Evolutionary conservation across 2,797 vertebrate genomes (phyloP), one percentile per base, ranked within the genome.

Genomic region (Amphiprion clarkii): DNA sequence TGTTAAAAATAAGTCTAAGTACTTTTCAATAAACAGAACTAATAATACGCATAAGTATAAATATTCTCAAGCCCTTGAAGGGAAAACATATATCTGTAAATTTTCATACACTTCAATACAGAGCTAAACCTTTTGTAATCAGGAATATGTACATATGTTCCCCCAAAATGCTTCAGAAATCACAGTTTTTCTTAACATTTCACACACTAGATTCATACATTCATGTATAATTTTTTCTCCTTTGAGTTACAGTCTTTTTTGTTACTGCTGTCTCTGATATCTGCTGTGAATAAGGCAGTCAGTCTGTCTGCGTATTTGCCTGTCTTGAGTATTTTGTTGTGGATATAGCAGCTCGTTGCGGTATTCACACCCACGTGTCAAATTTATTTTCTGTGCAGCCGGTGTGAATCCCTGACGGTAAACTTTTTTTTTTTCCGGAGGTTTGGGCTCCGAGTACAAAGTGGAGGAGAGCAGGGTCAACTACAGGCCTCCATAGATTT

Each of bases 341-440:
- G 85, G 72, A 83, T 81, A 67, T 90, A 85, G 82, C 89, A 82
- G 53, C 73, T 81, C 71, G 68, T 14, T 79, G 87, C 64, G 76
- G 84, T 40, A 81, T 84, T 92, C 63, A 64, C 88, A 83, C 68
- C 61, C 29, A 5, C 39, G 48, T 74, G 89, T 23, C 27, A 89
- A 36, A 67, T 70, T 49, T 82, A 10, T 39, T 69, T 76, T 74
- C 51, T 64, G 39, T 60, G 72, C 55, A 52, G 31, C 60, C 48
- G 46, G 21, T 61, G 58, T 72, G 25, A 83, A 72, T 78, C 40
- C 55, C 61, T 58, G 66, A 71, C 60, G 58, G 71, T 25, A 2
- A 4, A 40, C 42, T 49, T 49, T 23, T 51, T 27, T 54, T 39
- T 48, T 63, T 49, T 67, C 68, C 71, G 29, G 25, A 55, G 49